Conservation (phyloP, 1,140 invertebrate species). For the Drosophila bocki region DNA sequence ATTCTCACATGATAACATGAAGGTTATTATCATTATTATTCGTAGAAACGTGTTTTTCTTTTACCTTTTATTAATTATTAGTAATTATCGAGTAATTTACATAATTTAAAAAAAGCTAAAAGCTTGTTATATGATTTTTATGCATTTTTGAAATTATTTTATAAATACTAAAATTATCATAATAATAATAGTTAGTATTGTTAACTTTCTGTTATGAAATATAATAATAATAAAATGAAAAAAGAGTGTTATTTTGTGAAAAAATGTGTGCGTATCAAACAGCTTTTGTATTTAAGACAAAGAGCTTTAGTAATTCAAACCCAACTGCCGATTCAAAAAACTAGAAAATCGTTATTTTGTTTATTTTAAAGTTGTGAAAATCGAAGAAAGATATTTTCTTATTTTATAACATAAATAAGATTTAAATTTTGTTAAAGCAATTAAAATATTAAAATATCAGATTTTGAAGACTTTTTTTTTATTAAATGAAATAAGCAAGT, state of each 20-base stretch:
- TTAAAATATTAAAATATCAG: too few species aligned
- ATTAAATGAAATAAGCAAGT: not conserved
- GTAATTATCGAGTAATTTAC: not conserved
- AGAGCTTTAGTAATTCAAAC: constrained; percentile 13
- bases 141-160: too few species aligned
- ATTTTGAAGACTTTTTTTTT: too few species aligned
- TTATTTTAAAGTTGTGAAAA: too few species aligned
- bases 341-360: not conserved
- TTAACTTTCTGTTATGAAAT: not conserved
- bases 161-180: not conserved
- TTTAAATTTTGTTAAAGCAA: too few species aligned
- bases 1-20: not conserved
- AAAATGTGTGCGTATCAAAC: not conserved
- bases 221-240: not conserved
- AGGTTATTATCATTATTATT: not conserved
- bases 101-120: not conserved
- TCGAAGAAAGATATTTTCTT: too few species aligned
- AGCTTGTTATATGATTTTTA: not conserved
- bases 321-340: not conserved
- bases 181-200: not conserved
- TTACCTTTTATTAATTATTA: not conserved
- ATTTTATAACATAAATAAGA: too few species aligned
- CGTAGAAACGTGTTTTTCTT: not conserved
- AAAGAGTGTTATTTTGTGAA: not conserved
- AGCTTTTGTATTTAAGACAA: constrained; percentile 4